Conservation (phyloP, 2,888 invertebrate genomes). For the Seira ritae region DNA sequence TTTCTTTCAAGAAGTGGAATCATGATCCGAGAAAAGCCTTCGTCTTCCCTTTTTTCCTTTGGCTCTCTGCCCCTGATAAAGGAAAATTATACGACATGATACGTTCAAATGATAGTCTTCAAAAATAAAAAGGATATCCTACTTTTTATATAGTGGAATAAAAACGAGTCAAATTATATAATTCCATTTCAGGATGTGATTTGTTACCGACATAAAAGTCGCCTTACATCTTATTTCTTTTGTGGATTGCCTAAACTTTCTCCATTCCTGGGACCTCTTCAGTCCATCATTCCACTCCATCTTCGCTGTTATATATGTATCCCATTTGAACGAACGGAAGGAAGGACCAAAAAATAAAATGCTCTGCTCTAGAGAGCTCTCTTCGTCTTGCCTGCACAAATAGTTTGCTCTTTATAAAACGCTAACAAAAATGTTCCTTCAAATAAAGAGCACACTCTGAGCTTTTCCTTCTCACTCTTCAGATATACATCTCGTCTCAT, state of each 20-base stretch:
- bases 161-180: conserved; percentile 73
- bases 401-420: not conserved
- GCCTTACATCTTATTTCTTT: conserved; percentile 74
- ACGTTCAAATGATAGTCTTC: conserved; percentile 70
- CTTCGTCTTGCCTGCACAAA: not conserved
- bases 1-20: conserved; percentile 57
- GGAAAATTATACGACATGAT: conserved; percentile 72
- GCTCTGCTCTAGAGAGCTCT: too few species aligned
- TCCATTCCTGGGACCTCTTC: conserved; percentile 73
- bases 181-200: conserved; percentile 74
- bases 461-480: conserved; percentile 27
- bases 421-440: too few species aligned
- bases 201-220: conserved; percentile 74
- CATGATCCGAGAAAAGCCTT: conserved; percentile 63
- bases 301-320: conserved; percentile 41
- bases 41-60: too few species aligned
- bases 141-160: conserved; percentile 64
- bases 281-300: conserved; percentile 74
- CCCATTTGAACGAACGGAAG: conserved; percentile 15
- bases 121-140: conserved; percentile 31
- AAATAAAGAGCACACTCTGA: conserved; percentile 58
- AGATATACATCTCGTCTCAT: too few species aligned
- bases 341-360: too few species aligned
- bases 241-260: conserved; percentile 74
- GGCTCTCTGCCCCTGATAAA: conserved; percentile 63